A percentile compares a stretch with the other conserved stretches of the same genome.
Conservation (phyloP, 2,113 vertebrate genomes). For the Anolis carolinensis region DNA sequence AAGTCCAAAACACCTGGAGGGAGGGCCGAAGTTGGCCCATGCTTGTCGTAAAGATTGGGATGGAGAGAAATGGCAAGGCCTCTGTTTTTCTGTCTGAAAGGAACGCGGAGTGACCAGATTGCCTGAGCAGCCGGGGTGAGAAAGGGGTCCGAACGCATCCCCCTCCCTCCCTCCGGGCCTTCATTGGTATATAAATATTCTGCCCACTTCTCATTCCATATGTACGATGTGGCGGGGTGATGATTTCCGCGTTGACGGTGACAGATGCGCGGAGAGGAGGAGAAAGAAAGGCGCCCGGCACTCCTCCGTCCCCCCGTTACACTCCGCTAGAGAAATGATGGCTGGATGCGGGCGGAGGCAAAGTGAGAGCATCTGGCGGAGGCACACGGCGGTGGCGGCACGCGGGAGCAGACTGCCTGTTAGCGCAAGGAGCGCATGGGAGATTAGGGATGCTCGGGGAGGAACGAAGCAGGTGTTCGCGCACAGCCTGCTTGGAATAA, state of each 20-base stretch:
- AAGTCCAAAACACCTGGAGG: too few relatives aligned
- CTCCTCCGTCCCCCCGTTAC: constrained; percentile 54
- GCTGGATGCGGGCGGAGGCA: constrained; percentile 67
- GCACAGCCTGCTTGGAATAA: constrained; percentile 64
- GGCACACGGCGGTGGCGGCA: constrained; percentile 23
- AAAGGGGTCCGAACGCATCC: fast-evolving
- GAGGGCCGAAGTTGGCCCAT: too few relatives aligned
- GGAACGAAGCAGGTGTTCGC: constrained; percentile 75
- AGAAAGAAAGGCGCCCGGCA: constrained; percentile 69
- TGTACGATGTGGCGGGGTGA: constrained; percentile 77
- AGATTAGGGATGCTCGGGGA: constrained; percentile 73
- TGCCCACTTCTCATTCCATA: constrained; percentile 77
- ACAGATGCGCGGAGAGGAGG: constrained; percentile 76
- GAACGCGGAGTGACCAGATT: neutral
- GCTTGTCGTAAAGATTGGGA: too few relatives aligned
- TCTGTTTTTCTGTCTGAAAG: neutral
- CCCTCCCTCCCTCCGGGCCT: too few relatives aligned
- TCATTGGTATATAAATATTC: constrained; percentile 70
- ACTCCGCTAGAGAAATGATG: constrained; percentile 65
- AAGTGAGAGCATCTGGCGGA: constrained; percentile 74
- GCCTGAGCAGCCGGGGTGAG: neutral
- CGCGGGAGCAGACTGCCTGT: constrained; percentile 59
- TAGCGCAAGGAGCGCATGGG: constrained; percentile 43
- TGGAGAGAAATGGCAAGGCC: neutral
- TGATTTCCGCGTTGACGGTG: constrained; percentile 73